A percentile compares a stretch with the other conserved stretches of the same genome.
Conservation (phyloP, 2,797 vertebrate genomes). For the Xenops minutus region DNA sequence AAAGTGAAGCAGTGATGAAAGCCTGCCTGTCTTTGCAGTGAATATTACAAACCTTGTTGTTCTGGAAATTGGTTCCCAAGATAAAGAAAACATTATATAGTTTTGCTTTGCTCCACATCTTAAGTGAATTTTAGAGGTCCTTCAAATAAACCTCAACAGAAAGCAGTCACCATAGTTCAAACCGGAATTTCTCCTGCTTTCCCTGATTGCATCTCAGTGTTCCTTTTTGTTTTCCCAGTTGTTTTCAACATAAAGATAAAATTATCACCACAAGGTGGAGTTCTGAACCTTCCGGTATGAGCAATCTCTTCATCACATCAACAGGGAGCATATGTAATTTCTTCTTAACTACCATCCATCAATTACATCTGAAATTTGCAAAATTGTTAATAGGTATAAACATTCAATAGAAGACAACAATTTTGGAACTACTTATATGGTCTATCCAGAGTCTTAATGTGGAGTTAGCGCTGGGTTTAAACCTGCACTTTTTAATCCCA, state of each 20-base stretch:
- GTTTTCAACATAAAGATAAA: background rate
- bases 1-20: background rate
- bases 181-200: background rate
- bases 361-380: background rate
- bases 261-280: conserved; percentile 62
- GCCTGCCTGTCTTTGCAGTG: background rate
- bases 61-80: background rate
- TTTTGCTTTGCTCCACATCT: background rate
- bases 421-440: background rate
- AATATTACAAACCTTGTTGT: background rate
- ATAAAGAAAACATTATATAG: background rate
- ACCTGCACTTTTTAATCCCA: background rate
- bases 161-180: background rate
- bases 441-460: background rate
- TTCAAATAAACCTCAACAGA: background rate
- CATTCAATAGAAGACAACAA: background rate
- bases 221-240: background rate
- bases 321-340: background rate
- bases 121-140: background rate
- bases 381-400: background rate
- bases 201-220: background rate
- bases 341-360: background rate
- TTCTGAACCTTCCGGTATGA: conserved; percentile 26
- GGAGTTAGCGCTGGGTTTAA: background rate
- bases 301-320: background rate